Percentiles rank a stretch among this genome's conserved stretches.
These are phyloP conservation scores for Limnephilus rhombicus DNA, from an alignment of 2,888 invertebrate genomes.

Conservation along the genomic window DNA sequence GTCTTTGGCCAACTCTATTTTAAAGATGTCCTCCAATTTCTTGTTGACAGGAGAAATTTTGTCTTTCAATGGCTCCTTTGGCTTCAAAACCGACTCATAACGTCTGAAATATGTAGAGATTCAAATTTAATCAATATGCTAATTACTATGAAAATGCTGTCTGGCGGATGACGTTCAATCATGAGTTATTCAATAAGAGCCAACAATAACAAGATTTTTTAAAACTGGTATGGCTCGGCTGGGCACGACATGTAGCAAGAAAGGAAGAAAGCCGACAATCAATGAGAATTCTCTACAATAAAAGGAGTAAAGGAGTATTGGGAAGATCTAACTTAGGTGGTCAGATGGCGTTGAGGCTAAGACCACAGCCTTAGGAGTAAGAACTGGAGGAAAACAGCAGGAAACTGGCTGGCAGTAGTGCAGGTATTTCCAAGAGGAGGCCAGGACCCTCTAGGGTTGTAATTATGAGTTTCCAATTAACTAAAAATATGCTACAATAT, in stretches of 20 bases:
- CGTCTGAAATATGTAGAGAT: slow-evolving; percentile 71
- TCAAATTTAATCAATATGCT: slow-evolving; percentile 7
- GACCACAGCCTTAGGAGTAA: no score
- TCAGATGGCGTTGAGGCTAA: no score
- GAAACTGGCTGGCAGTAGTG: neutral
- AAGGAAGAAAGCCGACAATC: no score
- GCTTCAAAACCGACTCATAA: slow-evolving; percentile 82
- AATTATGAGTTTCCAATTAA: neutral
- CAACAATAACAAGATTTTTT: no score
- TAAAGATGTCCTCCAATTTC: slow-evolving; percentile 84
- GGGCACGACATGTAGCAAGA: no score
- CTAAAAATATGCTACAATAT: neutral
- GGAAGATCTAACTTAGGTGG: no score
- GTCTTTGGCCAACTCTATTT: slow-evolving; percentile 84
- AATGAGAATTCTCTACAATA: no score
- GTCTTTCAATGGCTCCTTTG: slow-evolving; percentile 75
- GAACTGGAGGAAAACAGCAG: neutral
- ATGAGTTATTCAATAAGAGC: neutral
- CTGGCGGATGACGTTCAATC: neutral
- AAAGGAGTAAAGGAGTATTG: no score
- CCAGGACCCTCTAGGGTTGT: neutral
- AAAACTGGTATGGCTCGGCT: no score
- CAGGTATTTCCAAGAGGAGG: no score
- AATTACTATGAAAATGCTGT: neutral
- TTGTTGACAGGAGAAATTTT: slow-evolving; percentile 71